Evolutionary conservation across 2,113 vertebrate species (phyloP).

Genomic region (Trichomycterus rosablanca): DNA sequence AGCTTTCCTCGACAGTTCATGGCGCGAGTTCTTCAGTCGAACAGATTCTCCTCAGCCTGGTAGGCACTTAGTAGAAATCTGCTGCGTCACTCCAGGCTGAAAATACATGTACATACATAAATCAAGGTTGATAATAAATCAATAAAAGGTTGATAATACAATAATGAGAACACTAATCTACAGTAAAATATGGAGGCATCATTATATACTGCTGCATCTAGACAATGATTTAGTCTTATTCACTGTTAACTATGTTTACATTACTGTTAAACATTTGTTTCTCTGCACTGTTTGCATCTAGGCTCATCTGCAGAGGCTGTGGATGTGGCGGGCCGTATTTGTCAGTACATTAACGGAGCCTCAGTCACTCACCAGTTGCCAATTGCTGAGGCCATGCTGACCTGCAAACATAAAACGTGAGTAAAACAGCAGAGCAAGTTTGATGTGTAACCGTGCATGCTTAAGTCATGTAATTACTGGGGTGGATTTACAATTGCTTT

Average conservation of each 20-base stretch:
- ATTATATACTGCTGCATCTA: background rate
- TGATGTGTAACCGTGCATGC: too few species aligned
- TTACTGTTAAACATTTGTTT: too few species aligned
- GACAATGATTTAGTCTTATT: too few species aligned
- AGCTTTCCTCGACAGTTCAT: constrained; percentile 68
- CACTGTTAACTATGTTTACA: too few species aligned
- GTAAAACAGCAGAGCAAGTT: constrained; percentile 15
- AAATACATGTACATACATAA: too few species aligned
- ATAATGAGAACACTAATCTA: too few species aligned
- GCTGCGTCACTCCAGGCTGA: background rate
- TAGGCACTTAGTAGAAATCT: constrained; percentile 38
- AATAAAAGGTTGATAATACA: too few species aligned
- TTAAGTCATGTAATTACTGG: too few species aligned
- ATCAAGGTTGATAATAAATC: too few species aligned
- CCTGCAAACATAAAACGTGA: constrained; percentile 73
- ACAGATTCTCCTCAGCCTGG: constrained; percentile 64
- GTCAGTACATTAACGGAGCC: constrained; percentile 67
- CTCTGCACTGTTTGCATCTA: background rate
- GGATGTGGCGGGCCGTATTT: constrained; percentile 68
- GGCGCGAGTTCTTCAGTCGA: constrained; percentile 73
- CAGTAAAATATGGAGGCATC: too few species aligned
- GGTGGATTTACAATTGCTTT: too few species aligned
- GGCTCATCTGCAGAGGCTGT: constrained; percentile 57
- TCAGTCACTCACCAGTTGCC: constrained; percentile 68
- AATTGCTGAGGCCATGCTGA: constrained; percentile 77